A percentile compares a stretch with the other conserved stretches of the same genome.
Evolutionary conservation across 2,113 vertebrate species (phyloP).

Genomic region (Rhinolophus ferrumequinum): DNA sequence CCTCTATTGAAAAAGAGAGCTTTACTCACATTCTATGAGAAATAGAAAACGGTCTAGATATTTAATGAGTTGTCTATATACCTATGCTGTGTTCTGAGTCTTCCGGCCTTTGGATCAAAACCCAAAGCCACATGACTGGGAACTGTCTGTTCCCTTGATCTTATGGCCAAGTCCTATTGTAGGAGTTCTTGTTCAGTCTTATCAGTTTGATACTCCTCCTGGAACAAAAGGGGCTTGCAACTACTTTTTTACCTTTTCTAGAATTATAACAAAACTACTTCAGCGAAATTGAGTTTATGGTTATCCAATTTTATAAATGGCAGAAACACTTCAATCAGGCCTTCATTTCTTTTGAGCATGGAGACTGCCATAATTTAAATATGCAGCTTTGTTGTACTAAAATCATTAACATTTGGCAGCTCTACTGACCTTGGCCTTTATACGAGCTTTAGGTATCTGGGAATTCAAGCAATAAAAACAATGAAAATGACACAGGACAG

Average conservation of each 20-base stretch:
- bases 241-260: background rate
- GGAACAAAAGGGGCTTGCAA: background rate
- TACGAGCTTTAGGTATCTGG: background rate
- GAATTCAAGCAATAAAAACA: background rate
- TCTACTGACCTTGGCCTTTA: background rate
- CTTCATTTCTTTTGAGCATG: background rate
- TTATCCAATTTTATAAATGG: background rate
- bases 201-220: background rate
- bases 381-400: background rate
- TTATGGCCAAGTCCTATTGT: background rate
- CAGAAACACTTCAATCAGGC: background rate
- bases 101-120: constrained; percentile 8
- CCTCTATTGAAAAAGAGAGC: background rate
- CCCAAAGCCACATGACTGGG: background rate
- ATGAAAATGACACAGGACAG: background rate
- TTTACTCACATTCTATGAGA: background rate
- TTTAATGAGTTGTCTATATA: background rate
- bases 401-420: background rate
- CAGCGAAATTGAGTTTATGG: background rate
- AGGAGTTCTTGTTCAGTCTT: background rate
- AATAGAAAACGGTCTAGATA: background rate
- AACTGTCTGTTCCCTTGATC: background rate
- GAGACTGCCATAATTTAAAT: background rate
- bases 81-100: background rate
- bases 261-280: background rate